These are phyloP conservation scores for Pyrgilauda ruficollis DNA, from an alignment of 2,113 vertebrate genomes.

Conservation along the genomic window DNA sequence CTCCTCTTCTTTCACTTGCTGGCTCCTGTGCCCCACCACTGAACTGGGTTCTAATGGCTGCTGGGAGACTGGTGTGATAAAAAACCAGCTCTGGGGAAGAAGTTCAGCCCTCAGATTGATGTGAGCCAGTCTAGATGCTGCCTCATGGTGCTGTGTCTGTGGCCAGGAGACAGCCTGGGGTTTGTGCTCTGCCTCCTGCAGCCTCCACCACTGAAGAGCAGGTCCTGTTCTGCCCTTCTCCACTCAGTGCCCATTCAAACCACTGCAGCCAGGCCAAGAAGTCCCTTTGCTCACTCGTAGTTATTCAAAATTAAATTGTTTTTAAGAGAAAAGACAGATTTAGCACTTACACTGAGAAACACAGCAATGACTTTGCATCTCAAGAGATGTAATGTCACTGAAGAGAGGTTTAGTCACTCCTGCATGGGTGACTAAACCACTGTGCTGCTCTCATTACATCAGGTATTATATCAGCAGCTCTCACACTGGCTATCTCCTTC, in stretches of 20 bases:
- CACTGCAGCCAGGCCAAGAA: neutral
- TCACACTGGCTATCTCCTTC: neutral
- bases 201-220: neutral
- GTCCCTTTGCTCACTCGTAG: neutral
- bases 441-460: neutral
- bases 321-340: neutral
- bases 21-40: neutral
- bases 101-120: neutral
- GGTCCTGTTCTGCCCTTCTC: neutral
- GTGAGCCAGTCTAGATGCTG: neutral
- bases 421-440: neutral
- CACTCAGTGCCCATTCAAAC: neutral
- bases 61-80: neutral
- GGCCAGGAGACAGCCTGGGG: neutral
- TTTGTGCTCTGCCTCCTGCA: neutral
- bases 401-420: neutral
- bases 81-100: neutral
- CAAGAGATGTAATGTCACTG: neutral
- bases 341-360: neutral
- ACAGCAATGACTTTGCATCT: neutral
- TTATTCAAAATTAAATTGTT: neutral
- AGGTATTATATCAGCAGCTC: neutral
- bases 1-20: neutral
- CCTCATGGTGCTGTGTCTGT: neutral
- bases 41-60: neutral